phyloP scores from a whole-genome alignment of 1,140 invertebrate species.

The Trichomalopsis sarcophagae region DNA sequence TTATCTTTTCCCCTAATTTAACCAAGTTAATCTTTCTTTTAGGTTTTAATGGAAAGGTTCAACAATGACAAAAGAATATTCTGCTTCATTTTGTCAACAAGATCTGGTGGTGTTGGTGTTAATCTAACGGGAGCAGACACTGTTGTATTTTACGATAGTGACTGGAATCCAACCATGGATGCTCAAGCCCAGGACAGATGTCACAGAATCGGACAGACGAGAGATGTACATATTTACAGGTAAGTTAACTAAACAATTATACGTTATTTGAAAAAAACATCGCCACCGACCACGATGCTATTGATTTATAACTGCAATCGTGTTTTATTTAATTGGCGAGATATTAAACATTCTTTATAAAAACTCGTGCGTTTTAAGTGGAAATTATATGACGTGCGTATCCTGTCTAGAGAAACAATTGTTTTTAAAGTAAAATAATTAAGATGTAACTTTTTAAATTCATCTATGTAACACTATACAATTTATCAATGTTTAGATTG shows the following conservation, averaged over 20 bases:
- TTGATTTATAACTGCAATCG: conserved; percentile 52
- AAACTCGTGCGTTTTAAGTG: conserved; percentile 67
- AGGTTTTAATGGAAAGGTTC: conserved; percentile 97
- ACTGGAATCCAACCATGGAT: conserved; percentile 99
- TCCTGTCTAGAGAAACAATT: conserved; percentile 69
- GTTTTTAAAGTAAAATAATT: neutral
- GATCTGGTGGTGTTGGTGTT: conserved; percentile 98
- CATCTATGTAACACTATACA: neutral
- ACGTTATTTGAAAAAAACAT: conserved; percentile 23
- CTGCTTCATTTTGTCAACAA: conserved; percentile 97
- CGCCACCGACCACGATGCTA: conserved; percentile 65
- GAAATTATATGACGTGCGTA: conserved; percentile 63
- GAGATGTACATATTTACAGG: conserved; percentile 99
- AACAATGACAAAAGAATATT: conserved; percentile 97
- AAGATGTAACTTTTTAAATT: neutral
- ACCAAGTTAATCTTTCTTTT: conserved; percentile 54
- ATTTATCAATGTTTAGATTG: conserved; percentile 75
- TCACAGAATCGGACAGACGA: conserved; percentile 98
- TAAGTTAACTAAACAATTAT: conserved; percentile 60
- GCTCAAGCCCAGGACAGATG: conserved; percentile 99
- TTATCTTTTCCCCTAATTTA: conserved; percentile 38
- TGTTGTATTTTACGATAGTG: conserved; percentile 99
- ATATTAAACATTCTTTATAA: conserved; percentile 66
- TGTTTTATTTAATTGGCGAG: conserved; percentile 60
- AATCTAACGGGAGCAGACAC: conserved; percentile 99